Conservation (phyloP, 2,888 invertebrate species). For the Apoda limacodes region DNA sequence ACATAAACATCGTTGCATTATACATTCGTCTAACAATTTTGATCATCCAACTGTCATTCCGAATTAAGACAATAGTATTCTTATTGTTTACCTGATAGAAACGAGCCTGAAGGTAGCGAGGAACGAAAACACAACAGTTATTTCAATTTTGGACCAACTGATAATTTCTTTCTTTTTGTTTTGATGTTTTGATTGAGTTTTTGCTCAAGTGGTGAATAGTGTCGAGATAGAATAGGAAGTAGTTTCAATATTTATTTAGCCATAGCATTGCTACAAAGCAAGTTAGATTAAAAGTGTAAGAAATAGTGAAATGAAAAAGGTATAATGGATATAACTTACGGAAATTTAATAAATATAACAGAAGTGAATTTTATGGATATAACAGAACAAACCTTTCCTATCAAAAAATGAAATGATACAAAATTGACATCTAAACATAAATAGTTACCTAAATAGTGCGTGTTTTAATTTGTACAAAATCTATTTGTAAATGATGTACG, state of each 20-base stretch:
- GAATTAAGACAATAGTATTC: slow-evolving; percentile 50
- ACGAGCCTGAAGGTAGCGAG: slow-evolving; percentile 85
- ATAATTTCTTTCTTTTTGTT: slow-evolving; percentile 14
- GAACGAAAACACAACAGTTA: slow-evolving; percentile 71
- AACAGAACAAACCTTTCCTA: too few species aligned
- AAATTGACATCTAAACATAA: too few species aligned
- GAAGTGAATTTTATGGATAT: too few species aligned
- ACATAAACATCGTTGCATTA: slow-evolving; percentile 41
- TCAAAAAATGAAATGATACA: too few species aligned
- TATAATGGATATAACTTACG: too few species aligned
- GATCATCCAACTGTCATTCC: slow-evolving; percentile 62
- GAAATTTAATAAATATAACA: too few species aligned
- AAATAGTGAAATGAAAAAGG: slow-evolving; percentile 42
- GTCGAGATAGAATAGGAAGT: slow-evolving; percentile 28
- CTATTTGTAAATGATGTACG: too few species aligned
- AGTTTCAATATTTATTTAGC: slow-evolving; percentile 41
- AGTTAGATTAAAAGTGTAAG: slow-evolving; percentile 54
- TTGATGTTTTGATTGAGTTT: too few species aligned
- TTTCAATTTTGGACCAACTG: too few species aligned
- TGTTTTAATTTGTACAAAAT: too few species aligned
- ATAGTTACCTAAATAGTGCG: too few species aligned
- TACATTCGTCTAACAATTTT: slow-evolving; percentile 48
- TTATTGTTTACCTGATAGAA: slow-evolving; percentile 83
- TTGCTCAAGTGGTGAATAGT: slow-evolving; percentile 26
- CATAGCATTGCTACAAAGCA: slow-evolving; percentile 67